Base-by-base conservation (phyloP, 2,113 vertebrate species). In the Poeciliopsis occidentalis region DNA sequence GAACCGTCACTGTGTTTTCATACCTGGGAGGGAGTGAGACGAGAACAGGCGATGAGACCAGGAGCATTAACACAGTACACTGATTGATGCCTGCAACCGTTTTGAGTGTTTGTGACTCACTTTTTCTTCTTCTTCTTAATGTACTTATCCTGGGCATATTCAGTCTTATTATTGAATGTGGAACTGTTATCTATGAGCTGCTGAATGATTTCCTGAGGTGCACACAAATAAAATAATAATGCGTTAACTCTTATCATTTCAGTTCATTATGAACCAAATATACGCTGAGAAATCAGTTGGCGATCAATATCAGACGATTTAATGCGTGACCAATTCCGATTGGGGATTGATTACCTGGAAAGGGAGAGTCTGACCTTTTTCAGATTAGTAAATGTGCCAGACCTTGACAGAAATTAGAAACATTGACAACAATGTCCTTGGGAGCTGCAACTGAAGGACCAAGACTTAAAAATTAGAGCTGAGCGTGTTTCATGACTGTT, bases 61-160 rank as follows among this genome's bases (percentile, higher is more conserved):
- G 6, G 4, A 60, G 0, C 77, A 34, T 57, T 11, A 41, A 17
- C 30, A 24, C 37, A 0, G 2, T 64, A 60, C 11, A 5, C 64
- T 26, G 24, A 54, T n/a, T 30, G 7, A 26, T 22, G 24, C 26
- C 19, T 8, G 15, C 17, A 30, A 62, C 27, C 67, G 0, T 30
- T 22, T 57, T 24, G n/a, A 7, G 4, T 69, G 30, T 15, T n/a
- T 34, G 22, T 3, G 32, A 95, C 97, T 96, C 94, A 99, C 98
- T 99, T 99, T 88, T 96, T 99, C 81, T 97, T 99, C 93, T 99
- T 99, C 95, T 99, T 99, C 95, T 99, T 98, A 86, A 99, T 99
- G 93, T 99, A 99, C 89, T 99, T 99, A 81, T 96, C 95, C 92
- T 99, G 98, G 72, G 98, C 95, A 91, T 97, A 99, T 89, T 96